Evolutionary conservation across 2,113 vertebrate species (phyloP).

Genomic region (Callaeas wilsoni): DNA sequence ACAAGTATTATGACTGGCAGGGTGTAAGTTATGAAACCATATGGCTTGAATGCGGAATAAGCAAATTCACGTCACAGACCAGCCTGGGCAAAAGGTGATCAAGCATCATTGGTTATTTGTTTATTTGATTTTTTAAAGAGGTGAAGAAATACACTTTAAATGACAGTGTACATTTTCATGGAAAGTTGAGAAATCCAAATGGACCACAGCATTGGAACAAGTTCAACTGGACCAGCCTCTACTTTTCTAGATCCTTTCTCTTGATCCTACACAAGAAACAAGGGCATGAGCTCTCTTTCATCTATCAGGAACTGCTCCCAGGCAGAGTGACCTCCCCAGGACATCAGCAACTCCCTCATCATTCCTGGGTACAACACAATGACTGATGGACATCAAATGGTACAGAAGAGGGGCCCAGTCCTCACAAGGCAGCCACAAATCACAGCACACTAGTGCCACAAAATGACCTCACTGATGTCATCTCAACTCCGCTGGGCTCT

Average conservation of each 20-base stretch:
- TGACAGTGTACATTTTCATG: fast-evolving
- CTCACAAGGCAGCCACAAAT: neutral
- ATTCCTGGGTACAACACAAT: neutral
- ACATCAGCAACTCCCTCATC: neutral
- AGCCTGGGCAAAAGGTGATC: neutral
- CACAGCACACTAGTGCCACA: fast-evolving
- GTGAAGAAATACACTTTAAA: neutral
- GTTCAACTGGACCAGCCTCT: fast-evolving
- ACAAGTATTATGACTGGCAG: neutral
- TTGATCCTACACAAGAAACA: too few species aligned
- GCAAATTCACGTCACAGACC: neutral
- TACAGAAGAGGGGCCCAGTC: fast-evolving
- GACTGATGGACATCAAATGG: neutral
- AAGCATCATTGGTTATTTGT: neutral
- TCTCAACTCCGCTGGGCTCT: fast-evolving
- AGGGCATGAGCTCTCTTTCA: neutral
- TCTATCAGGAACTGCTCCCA: neutral
- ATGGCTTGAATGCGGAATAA: neutral
- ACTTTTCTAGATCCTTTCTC: neutral
- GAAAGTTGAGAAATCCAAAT: neutral
- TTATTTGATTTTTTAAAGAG: neutral
- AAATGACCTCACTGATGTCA: neutral
- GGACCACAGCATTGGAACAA: neutral
- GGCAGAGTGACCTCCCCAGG: neutral
- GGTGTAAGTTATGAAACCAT: neutral